These are phyloP conservation scores for Augochlorella aurata DNA, from an alignment of 2,888 invertebrate genomes.

Conservation along the genomic window DNA sequence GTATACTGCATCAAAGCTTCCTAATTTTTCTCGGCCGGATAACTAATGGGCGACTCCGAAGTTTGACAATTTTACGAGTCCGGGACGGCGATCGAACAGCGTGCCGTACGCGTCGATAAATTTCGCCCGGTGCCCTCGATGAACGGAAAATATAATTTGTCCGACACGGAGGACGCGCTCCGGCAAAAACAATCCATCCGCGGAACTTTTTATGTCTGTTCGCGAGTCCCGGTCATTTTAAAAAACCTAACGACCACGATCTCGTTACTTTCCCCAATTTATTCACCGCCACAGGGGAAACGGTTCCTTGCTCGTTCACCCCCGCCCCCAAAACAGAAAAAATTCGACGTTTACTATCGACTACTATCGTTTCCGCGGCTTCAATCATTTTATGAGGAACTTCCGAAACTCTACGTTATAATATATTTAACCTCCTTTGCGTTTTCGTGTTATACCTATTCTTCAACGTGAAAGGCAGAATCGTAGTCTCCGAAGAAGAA, in stretches of 20 bases:
- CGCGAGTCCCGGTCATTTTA: not conserved
- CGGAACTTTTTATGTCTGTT: not conserved
- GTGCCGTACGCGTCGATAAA: not conserved
- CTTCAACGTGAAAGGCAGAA: too few relatives aligned
- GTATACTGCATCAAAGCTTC: not conserved
- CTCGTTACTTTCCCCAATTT: conserved; percentile 12
- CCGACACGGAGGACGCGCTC: not conserved
- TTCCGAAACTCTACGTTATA: too few relatives aligned
- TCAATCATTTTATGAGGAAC: conserved; percentile 20
- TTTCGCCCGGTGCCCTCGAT: not conserved
- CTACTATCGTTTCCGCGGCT: conserved; percentile 2
- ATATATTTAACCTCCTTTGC: too few relatives aligned
- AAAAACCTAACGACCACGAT: conserved; percentile 1
- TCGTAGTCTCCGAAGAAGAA: too few relatives aligned
- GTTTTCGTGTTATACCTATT: too few relatives aligned
- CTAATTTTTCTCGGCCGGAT: not conserved
- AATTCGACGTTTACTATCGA: not conserved
- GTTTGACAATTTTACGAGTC: not conserved
- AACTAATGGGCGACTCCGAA: not conserved
- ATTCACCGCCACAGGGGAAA: not conserved
- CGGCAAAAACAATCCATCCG: not conserved
- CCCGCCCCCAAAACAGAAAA: not conserved
- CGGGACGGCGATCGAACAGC: not conserved
- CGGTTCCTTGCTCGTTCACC: not conserved
- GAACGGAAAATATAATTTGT: conserved; percentile 4